Evolutionary conservation across 2,797 vertebrate species (phyloP), one percentile per base, ranked within the genome.

Genomic region (Pangasius mekongensis): DNA sequence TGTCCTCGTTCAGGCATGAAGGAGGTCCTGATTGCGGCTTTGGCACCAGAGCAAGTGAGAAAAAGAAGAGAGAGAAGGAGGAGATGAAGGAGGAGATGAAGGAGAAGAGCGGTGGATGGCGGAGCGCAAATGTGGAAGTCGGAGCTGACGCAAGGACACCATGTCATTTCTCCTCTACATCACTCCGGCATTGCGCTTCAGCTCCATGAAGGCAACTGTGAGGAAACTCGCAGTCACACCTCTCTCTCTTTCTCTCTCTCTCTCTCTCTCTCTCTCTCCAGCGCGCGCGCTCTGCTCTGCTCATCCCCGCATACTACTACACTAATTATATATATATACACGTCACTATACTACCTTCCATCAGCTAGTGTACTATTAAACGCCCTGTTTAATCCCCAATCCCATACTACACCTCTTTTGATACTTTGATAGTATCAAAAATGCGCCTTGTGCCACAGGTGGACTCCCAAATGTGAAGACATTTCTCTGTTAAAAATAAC

Each of bases 1-100:
- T 10, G 77, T 76, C 33, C 43, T 30, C 49, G 22, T 30, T 43
- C 67, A 80, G 56, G 78, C 88, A 86, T 82, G 66, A 64, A 89
- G 64, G n/a, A 62, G 87, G 52, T 86, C 43, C 24, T 62, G n/a
- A 20, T 54, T 33, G 77, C 64, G 52, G 27, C 7, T 83, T 74
- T n/a, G 27, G 14, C 54, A 52, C n/a, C 27, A 76, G 8, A 83
- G 82, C 16, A 86, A 86, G 56, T 43, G 18, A n/a, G 20, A 33
- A n/a, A n/a, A 20, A 47, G 56, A 20, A 60, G 56, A 62, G 8
- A 39, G 56, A 60, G 30, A n/a, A 78, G 5, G 74, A 47, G 47
- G 47, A 33, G 76, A 11, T 16, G 22, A 39, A 27, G 27, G 49
- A 52, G 74, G 49, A 30, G 36, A 60, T 36, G 77, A 7, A 30